Conservation (phyloP, 1,140 invertebrate genomes). For the Aplysia californica region DNA sequence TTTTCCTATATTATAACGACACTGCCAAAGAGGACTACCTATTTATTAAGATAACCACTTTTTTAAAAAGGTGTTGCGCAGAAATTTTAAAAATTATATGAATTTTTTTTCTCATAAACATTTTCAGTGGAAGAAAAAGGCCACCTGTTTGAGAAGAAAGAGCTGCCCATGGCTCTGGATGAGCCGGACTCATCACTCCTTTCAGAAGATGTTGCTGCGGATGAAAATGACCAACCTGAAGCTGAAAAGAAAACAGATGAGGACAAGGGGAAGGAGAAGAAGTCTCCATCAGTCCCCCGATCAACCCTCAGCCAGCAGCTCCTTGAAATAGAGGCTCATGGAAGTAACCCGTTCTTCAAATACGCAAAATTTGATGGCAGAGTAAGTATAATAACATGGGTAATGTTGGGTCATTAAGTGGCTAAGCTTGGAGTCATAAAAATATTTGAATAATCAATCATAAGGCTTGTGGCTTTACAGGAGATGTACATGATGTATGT, state of each 20-base stretch:
- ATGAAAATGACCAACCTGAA: background rate
- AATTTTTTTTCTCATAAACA: too few species aligned
- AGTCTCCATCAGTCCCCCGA: too few species aligned
- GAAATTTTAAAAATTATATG: too few species aligned
- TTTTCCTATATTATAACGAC: too few species aligned
- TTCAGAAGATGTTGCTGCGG: background rate
- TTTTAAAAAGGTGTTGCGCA: too few species aligned
- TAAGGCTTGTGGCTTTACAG: too few species aligned
- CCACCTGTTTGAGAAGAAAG: constrained; percentile 75
- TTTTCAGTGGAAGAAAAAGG: constrained; percentile 73
- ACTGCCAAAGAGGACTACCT: too few species aligned
- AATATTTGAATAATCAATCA: too few species aligned
- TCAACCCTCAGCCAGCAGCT: constrained; percentile 79
- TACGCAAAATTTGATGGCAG: constrained; percentile 91
- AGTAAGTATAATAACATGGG: constrained; percentile 52
- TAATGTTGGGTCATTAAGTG: too few species aligned
- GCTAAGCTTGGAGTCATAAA: too few species aligned
- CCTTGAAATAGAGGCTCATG: constrained; percentile 68
- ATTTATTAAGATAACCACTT: too few species aligned
- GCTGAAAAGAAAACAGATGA: background rate
- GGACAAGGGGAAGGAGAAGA: background rate
- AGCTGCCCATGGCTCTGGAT: constrained; percentile 25
- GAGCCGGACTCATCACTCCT: background rate
- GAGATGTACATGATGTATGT: too few species aligned
- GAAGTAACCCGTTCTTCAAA: constrained; percentile 79